phyloP scores from a whole-genome alignment of 2,888 invertebrate species.

The Penaeus monodon region DNA sequence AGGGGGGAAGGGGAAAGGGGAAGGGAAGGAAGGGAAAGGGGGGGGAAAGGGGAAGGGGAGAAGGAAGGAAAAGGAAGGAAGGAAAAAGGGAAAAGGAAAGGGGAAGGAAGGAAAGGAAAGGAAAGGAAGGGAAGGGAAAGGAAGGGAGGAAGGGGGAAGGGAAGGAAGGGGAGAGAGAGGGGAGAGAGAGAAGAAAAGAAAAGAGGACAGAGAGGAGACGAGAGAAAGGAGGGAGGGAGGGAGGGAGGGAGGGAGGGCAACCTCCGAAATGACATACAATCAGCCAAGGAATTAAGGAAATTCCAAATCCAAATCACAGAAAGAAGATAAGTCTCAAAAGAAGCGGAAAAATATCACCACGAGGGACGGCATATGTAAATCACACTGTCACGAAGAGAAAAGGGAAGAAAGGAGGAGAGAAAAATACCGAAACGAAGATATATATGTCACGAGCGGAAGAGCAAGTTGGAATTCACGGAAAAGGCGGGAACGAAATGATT shows the following conservation, averaged over 20 bases:
- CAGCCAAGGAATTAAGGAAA: not conserved
- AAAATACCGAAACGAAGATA: no score
- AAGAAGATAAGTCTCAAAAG: no score
- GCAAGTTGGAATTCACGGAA: no score
- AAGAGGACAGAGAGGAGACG: not conserved
- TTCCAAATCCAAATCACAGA: no score
- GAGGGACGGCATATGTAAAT: not conserved
- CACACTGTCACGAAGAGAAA: no score
- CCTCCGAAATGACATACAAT: not conserved
- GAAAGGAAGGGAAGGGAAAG: not conserved
- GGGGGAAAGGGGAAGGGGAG: no score
- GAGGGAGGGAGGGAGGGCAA: not conserved
- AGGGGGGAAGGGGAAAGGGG: no score
- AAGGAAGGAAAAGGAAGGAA: not conserved
- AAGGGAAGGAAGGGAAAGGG: no score
- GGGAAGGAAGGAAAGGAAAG: not conserved
- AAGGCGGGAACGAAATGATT: no score
- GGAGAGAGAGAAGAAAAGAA: not conserved
- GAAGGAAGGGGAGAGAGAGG: no score
- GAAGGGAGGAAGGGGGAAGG: not conserved
- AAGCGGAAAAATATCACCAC: not conserved
- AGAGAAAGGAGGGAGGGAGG: not conserved
- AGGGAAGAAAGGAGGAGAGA: no score
- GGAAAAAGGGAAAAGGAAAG: not conserved
- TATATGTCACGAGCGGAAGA: no score